A percentile compares a stretch with the other conserved stretches of the same genome.
Evolutionary conservation across 1,140 invertebrate genomes (phyloP).

Genomic region (Drosophila tristis): DNA sequence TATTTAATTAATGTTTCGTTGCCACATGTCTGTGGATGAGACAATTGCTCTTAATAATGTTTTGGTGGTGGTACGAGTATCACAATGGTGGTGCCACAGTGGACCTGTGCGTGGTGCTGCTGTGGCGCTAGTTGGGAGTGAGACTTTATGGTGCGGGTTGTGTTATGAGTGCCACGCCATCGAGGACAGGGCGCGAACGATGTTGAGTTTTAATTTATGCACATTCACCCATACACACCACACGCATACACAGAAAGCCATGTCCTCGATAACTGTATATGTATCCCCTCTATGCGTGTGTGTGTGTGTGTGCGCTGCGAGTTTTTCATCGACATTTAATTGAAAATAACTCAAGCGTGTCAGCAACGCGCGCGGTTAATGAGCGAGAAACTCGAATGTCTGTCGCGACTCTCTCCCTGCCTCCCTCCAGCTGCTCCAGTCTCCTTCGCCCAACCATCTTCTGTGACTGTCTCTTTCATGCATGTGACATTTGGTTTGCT

Average conservation of each 20-base stretch:
- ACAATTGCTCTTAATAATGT: conserved; percentile 65
- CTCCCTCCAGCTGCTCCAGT: background rate
- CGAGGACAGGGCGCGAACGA: conserved; percentile 48
- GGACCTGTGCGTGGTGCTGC: background rate
- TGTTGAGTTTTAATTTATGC: conserved; percentile 78
- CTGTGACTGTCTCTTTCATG: conserved; percentile 18
- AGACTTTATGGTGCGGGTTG: conserved; percentile 19
- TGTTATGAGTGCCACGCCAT: conserved; percentile 65
- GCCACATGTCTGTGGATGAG: conserved; percentile 37
- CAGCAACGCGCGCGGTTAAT: conserved; percentile 80
- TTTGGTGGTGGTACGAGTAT: background rate
- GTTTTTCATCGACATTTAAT: conserved; percentile 82
- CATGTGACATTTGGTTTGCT: conserved; percentile 23
- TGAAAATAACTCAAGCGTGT: conserved; percentile 82
- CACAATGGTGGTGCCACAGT: background rate
- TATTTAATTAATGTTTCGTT: conserved; percentile 56
- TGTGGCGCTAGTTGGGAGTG: background rate
- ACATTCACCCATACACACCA: conserved; percentile 32
- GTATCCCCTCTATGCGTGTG: conserved; percentile 13
- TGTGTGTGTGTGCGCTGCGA: conserved; percentile 46
- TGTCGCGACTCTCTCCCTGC: conserved; percentile 58
- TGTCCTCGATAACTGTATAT: conserved; percentile 47
- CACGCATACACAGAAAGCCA: conserved; percentile 21
- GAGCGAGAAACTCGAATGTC: conserved; percentile 81
- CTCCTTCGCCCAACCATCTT: background rate